phyloP scores from a whole-genome alignment of 2,797 vertebrate species.

The Bradypodion pumilum region DNA sequence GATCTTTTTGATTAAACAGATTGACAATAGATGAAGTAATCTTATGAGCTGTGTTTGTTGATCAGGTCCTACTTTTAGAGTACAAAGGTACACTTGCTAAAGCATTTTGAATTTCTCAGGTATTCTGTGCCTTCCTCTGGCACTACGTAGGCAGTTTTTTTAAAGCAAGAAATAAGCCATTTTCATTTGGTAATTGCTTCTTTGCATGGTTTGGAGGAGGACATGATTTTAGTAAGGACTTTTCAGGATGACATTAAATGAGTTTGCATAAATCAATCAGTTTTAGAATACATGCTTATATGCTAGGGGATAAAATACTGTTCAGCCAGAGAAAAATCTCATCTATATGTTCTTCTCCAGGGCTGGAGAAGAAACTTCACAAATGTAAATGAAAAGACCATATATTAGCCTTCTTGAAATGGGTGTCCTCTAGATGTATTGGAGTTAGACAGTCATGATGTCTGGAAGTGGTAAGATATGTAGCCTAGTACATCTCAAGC shows the following conservation, averaged over 20 bases:
- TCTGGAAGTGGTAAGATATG: too few relatives aligned
- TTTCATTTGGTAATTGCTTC: slow-evolving; percentile 36
- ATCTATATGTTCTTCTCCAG: slow-evolving; percentile 6
- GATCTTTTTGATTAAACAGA: too few relatives aligned
- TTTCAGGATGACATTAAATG: not conserved
- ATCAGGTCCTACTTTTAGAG: too few relatives aligned
- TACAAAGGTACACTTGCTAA: too few relatives aligned
- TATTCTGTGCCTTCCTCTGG: not conserved
- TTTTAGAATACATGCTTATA: not conserved
- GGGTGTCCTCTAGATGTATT: not conserved
- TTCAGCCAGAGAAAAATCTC: slow-evolving; percentile 31
- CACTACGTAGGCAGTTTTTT: not conserved
- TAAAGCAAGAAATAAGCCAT: not conserved
- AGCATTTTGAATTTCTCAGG: slow-evolving; percentile 9
- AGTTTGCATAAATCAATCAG: not conserved
- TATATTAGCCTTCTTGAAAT: not conserved
- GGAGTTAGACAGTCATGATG: not conserved
- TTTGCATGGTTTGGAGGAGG: slow-evolving; percentile 33
- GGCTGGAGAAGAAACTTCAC: slow-evolving; percentile 16
- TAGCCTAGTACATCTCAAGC: not conserved
- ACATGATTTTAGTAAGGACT: slow-evolving; percentile 12
- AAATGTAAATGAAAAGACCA: not conserved
- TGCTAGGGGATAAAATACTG: slow-evolving; percentile 13
- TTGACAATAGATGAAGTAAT: too few relatives aligned
- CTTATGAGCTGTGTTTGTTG: too few relatives aligned